Conservation (phyloP, 1,140 invertebrate genomes). For the Nomia melanderi region DNA sequence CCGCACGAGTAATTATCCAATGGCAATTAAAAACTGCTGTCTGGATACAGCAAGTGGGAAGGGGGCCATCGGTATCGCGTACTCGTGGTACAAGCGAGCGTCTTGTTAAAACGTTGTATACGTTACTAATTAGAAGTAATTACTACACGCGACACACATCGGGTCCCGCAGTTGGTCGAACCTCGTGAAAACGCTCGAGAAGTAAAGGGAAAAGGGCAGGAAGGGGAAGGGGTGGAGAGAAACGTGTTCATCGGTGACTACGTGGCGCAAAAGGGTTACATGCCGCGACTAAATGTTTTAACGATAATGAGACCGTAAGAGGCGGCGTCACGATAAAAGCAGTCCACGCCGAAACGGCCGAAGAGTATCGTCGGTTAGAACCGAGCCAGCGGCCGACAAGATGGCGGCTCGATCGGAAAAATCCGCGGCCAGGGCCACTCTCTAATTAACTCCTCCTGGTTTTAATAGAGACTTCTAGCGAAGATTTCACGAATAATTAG, state of each 20-base stretch:
- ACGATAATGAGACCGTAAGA: constrained; percentile 37
- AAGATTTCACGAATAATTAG: constrained; percentile 19
- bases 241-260: constrained; percentile 21
- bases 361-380: not conserved
- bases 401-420: not conserved
- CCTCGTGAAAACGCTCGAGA: not conserved
- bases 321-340: constrained; percentile 35
- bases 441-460: constrained; percentile 22
- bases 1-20: constrained; percentile 15
- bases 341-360: too few species aligned
- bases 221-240: not conserved
- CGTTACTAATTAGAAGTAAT: constrained; percentile 53
- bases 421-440: not conserved
- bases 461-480: constrained; percentile 38
- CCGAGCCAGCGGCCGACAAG: not conserved
- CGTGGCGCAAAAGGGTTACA: constrained; percentile 9
- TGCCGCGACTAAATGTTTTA: constrained; percentile 17
- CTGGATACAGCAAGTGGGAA: not conserved
- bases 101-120: constrained; percentile 44
- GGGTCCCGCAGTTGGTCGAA: constrained; percentile 14
- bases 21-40: constrained; percentile 32
- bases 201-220: not conserved
- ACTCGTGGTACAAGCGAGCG: constrained; percentile 33
- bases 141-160: constrained; percentile 39
- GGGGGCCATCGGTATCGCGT: constrained; percentile 4